Evolutionary conservation across 2,888 invertebrate genomes (phyloP).

Genomic region (Nephrotoma appendiculata): DNA sequence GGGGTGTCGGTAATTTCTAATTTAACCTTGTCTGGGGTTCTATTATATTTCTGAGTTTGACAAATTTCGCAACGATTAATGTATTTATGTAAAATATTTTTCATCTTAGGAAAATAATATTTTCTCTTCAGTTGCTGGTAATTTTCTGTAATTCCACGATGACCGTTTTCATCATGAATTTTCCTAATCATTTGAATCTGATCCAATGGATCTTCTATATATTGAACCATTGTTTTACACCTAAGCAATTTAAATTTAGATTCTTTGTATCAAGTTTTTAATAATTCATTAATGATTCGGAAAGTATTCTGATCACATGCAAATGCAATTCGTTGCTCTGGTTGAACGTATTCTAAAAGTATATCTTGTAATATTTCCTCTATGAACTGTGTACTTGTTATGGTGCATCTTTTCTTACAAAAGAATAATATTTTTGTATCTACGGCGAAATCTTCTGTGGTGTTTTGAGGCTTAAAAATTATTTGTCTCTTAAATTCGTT

Average conservation of each 20-base stretch:
- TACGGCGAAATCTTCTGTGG: neutral
- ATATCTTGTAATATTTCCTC: neutral
- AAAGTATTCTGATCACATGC: neutral
- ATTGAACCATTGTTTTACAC: neutral
- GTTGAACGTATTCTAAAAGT: neutral
- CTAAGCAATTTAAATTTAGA: neutral
- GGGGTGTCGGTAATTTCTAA: neutral
- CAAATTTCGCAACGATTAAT: conserved; percentile 9
- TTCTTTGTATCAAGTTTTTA: neutral
- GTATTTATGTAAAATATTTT: neutral
- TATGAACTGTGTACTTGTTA: neutral
- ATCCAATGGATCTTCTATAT: neutral
- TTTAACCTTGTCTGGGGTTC: neutral
- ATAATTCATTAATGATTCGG: neutral
- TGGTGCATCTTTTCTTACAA: neutral
- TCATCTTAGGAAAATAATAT: conserved; percentile 7
- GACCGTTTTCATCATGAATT: neutral
- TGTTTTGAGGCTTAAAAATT: neutral
- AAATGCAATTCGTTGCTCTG: neutral
- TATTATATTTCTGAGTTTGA: conserved; percentile 8
- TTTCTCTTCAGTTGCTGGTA: neutral
- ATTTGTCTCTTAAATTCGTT: neutral
- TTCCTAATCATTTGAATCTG: neutral
- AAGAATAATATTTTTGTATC: neutral
- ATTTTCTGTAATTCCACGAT: conserved; percentile 1